These are phyloP conservation scores for Leptobrachium leishanense DNA, from an alignment of 2,113 vertebrate genomes.

Conservation along the genomic window DNA sequence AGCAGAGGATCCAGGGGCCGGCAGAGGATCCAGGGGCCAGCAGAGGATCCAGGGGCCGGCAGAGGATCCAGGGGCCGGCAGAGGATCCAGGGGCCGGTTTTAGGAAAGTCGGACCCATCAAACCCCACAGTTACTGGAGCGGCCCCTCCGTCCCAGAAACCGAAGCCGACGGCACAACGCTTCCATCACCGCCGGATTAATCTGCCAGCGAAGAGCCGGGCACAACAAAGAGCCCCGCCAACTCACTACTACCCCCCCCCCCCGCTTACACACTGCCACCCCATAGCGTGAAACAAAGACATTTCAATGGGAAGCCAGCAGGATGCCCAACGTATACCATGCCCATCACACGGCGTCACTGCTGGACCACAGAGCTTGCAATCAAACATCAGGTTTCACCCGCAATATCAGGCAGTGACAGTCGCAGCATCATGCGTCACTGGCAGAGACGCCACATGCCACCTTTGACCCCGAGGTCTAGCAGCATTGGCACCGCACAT, in stretches of 20 bases:
- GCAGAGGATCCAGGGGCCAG: too few species aligned
- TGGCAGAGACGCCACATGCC: background rate
- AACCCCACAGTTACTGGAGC: background rate
- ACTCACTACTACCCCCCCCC: too few species aligned
- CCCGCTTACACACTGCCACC: too few species aligned
- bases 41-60: too few species aligned
- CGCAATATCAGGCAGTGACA: background rate
- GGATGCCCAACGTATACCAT: too few species aligned
- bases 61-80: background rate
- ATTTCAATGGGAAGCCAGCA: too few species aligned
- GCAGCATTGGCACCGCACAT: background rate
- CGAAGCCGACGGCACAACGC: background rate
- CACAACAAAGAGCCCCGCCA: background rate
- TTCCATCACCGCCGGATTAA: background rate
- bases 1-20: too few species aligned
- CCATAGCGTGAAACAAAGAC: too few species aligned
- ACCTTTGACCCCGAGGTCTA: background rate
- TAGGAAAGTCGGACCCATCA: background rate
- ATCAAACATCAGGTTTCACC: background rate
- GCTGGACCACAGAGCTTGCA: constrained; percentile 16
- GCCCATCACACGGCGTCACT: background rate
- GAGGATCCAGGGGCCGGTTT: background rate
- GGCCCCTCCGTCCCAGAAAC: background rate
- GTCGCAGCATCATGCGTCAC: background rate
- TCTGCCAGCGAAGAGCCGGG: background rate